Base-by-base conservation (phyloP, 2,888 invertebrate genomes). In the Drosophila lutescens region DNA sequence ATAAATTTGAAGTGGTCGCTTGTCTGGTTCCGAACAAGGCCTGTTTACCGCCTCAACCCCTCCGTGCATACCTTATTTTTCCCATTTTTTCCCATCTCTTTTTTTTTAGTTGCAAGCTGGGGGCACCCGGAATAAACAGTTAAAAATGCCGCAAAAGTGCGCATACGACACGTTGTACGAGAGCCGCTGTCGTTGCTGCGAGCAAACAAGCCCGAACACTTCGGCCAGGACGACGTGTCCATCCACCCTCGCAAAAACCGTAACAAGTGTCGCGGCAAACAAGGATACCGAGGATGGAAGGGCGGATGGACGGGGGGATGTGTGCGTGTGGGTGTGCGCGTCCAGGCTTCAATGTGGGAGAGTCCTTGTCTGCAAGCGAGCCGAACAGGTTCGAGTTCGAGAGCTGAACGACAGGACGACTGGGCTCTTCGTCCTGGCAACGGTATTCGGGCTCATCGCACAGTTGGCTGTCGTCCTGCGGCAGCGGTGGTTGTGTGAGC, bases 381-480 rank as follows among this genome's bases (percentile, higher is more conserved):
- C 71, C 83, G 75, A 79, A 65, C 82, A 76, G 6, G 86, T 80
- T 73, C 65, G 43, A 61, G 70, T 69, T 66, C 60, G 59, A 49
- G 53, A 49, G 53, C 34, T 23, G 69, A 54, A 50, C 57, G 57
- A 9, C 26, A 60, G 55, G 59, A 61, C 54, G 36, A 2, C 50
- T 20, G 55, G 63, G 32, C 54, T 59, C 8, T 34, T 49, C 49
- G 49, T 49, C 49, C 32, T 78, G 70, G 72, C 36, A 62, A 58
- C 23, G 43, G 44, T 30, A 50, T 20, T 67, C 74, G 55, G 66
- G 74, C 77, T 73, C 67, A 87, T 53, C 85, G 85, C 85, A 63
- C 87, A 85, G 85, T 85, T 79, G 85, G 81, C 85, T 85, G 85
- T 71, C 82, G 87, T 82, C 82, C 85, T 85, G 82, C 85, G 85